Percentiles rank a stretch among this genome's conserved stretches.
phyloP scores from a whole-genome alignment of 2,888 invertebrate species.

The Rhamphomyia laevipes region DNA sequence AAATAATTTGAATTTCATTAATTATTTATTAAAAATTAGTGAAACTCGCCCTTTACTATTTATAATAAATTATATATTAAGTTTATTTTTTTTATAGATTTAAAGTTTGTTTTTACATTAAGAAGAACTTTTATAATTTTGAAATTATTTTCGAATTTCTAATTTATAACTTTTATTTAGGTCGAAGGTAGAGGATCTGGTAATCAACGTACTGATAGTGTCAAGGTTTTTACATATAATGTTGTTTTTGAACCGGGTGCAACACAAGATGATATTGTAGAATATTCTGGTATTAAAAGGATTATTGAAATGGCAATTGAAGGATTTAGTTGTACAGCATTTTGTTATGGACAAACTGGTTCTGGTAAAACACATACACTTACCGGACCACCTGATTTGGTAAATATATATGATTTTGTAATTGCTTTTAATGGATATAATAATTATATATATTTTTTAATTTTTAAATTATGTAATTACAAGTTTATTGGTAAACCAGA shows the following conservation, averaged over 20 bases:
- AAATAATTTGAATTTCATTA: too few relatives aligned
- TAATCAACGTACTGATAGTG: slow-evolving; percentile 50
- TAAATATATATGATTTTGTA: slow-evolving; percentile 35
- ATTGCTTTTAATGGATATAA: neutral
- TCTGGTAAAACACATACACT: slow-evolving; percentile 94
- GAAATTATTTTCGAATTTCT: neutral
- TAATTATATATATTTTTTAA: neutral
- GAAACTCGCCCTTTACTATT: neutral
- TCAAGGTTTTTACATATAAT: slow-evolving; percentile 86
- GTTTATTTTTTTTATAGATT: neutral
- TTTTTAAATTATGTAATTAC: neutral
- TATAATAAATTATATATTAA: neutral
- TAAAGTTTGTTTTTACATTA: neutral
- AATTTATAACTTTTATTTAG: slow-evolving; percentile 22
- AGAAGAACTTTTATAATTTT: neutral
- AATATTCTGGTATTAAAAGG: slow-evolving; percentile 80
- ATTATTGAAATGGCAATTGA: slow-evolving; percentile 90
- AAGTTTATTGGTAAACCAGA: slow-evolving; percentile 55
- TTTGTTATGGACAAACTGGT: slow-evolving; percentile 91
- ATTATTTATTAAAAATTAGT: too few relatives aligned
- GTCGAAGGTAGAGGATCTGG: slow-evolving; percentile 40
- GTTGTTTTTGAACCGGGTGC: slow-evolving; percentile 90
- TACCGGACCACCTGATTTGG: slow-evolving; percentile 81
- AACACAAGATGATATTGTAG: slow-evolving; percentile 67
- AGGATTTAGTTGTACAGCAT: slow-evolving; percentile 86